Evolutionary conservation across 2,113 vertebrate genomes (phyloP).

Genomic region (Grallaria varia): DNA sequence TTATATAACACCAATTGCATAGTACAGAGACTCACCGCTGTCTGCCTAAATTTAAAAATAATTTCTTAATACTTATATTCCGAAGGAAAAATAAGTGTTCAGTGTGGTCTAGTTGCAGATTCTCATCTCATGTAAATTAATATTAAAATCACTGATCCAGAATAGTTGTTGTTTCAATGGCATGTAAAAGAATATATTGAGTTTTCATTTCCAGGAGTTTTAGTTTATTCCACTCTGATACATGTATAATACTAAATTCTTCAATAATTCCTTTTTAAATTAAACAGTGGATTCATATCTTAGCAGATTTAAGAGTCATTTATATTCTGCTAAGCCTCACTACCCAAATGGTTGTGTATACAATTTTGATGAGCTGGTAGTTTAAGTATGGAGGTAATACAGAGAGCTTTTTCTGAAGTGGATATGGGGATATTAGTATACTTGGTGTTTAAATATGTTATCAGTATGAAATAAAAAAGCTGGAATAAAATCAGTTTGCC

Average conservation of each 20-base stretch:
- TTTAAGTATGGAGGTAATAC: conserved; percentile 43
- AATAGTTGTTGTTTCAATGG: neutral
- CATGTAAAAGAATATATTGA: neutral
- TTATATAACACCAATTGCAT: neutral
- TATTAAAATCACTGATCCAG: conserved; percentile 1
- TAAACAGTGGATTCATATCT: conserved; percentile 28
- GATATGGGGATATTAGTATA: conserved; percentile 3
- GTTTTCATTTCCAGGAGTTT: conserved; percentile 11
- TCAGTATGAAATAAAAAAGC: conserved; percentile 13
- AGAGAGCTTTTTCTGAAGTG: conserved; percentile 37
- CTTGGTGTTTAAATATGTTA: conserved; percentile 21
- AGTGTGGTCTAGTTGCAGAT: neutral
- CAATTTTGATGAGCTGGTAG: conserved; percentile 42
- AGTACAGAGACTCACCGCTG: neutral
- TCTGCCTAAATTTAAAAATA: neutral
- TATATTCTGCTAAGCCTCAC: conserved; percentile 32
- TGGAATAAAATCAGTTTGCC: neutral
- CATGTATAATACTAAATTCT: conserved; percentile 15
- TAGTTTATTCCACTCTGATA: neutral
- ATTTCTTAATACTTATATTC: neutral
- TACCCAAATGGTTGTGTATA: conserved; percentile 39
- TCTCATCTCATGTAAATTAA: neutral
- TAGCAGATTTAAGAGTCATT: conserved; percentile 47
- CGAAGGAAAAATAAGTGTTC: neutral
- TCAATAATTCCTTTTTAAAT: conserved; percentile 45